Evolutionary conservation across 2,888 invertebrate genomes (phyloP).

Genomic region (Timema cristinae): DNA sequence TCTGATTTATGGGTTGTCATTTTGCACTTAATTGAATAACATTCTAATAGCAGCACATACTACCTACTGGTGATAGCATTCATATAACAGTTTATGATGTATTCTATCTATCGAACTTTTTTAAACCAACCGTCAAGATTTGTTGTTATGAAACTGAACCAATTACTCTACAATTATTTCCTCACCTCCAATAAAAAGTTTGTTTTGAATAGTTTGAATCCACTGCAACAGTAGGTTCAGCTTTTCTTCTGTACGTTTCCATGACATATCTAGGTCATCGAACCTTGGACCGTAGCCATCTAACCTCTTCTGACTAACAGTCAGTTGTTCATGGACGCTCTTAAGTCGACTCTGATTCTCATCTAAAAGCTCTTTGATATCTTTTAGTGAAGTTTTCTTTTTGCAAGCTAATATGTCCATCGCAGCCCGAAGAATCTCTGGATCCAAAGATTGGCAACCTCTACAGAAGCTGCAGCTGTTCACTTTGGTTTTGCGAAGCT

Average conservation of each 20-base stretch:
- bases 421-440: conserved; percentile 58
- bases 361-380: not conserved
- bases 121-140: no score
- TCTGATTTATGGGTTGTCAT: no score
- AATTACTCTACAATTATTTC: no score
- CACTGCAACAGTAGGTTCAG: conserved; percentile 3
- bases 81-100: no score
- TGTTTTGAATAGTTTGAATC: not conserved
- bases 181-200: not conserved
- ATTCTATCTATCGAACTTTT: no score
- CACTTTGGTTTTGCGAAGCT: conserved; percentile 28
- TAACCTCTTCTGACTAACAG: conserved; percentile 44
- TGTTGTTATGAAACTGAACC: no score
- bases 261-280: conserved; percentile 22
- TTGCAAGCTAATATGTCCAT: conserved; percentile 45
- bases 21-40: no score
- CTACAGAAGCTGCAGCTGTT: conserved; percentile 22
- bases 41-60: no score
- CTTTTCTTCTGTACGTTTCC: conserved; percentile 7
- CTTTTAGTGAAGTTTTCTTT: conserved; percentile 42
- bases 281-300: conserved; percentile 42
- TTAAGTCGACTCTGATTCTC: not conserved
- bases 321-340: conserved; percentile 34
- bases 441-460: conserved; percentile 47
- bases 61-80: no score